Evolutionary conservation across 2,888 invertebrate species (phyloP), one percentile per base, ranked within the genome.

Genomic region (Apamea crenata): DNA sequence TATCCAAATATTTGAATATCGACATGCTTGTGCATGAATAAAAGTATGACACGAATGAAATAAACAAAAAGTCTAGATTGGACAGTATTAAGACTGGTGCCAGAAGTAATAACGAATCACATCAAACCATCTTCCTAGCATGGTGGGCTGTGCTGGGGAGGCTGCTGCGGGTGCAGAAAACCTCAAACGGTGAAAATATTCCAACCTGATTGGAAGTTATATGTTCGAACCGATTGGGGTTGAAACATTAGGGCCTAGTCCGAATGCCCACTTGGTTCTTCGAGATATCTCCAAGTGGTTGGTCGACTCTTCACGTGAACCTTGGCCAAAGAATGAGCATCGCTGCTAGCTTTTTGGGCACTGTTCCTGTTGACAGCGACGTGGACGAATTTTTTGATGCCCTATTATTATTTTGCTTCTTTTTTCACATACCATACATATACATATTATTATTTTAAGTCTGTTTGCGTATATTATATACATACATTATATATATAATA

Each of bases 1-100:
- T 47, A 29, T 74, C 63, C 70, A 80, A 83, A 47, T 67, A 67
- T 77, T 83, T 63, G 69, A 68, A 70, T 66, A 56, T 53, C 10
- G 21, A 67, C 8, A 12, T 66, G 47, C 29, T 63, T 50, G 36
- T 44, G 7, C 8, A 21, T 25, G 14, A 0, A 61, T 80, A 12
- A 72, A 81, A 61, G 6, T 32, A 73, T 44, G 1, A 68, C 29
- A 61, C 8, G 25, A 67, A 74, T 21, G 1, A 59, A 53, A 70
- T 67, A 61, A 79, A 61, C 3, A 36, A 25, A 61, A 66, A 44
- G 2, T 67, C 47, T 71, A 50, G 53, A 36, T 69, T 29, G 18
- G 44, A 61, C 44, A n/a, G 1, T 66, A 66, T 59, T 53, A 25
- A 29, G 10, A 44, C 12, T 56, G 25, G 14, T 47, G n/a, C n/a